Evolutionary conservation across 2,797 vertebrate species (phyloP).

Genomic region (Lacerta bilineata): DNA sequence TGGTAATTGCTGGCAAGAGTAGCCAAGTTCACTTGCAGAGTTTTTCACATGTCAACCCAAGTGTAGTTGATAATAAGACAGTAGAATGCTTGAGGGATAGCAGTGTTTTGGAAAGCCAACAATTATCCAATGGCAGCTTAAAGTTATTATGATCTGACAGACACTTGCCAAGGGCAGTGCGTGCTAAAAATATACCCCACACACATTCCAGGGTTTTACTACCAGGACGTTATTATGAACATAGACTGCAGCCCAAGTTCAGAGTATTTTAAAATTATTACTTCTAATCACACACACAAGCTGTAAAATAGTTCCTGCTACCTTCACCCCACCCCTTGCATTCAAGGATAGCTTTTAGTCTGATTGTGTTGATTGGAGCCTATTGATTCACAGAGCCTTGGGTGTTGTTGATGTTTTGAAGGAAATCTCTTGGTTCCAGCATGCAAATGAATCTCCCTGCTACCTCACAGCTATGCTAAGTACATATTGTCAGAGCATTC

Average conservation of each 20-base stretch:
- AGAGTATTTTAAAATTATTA: constrained; percentile 18
- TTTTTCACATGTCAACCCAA: background rate
- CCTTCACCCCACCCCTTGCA: background rate
- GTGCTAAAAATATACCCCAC: constrained; percentile 34
- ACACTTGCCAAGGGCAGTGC: background rate
- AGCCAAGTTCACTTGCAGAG: background rate
- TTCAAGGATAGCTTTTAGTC: background rate
- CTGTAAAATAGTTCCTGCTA: background rate
- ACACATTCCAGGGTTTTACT: constrained; percentile 8
- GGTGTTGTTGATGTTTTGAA: background rate
- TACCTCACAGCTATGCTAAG: background rate
- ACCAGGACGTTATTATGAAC: constrained; percentile 21
- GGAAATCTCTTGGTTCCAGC: background rate
- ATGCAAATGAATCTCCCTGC: background rate
- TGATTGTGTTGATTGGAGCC: background rate
- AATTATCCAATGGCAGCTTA: constrained; percentile 34
- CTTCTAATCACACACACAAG: background rate
- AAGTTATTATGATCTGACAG: constrained; percentile 26
- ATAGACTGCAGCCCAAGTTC: constrained; percentile 4
- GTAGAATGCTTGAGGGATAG: constrained; percentile 23
- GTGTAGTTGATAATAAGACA: constrained; percentile 29
- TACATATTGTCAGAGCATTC: background rate
- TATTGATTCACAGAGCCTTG: background rate
- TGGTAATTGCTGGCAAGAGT: background rate
- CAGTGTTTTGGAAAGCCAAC: background rate